Conservation (phyloP, 2,888 invertebrate species). For the Synanthedon andrenaeformis region DNA sequence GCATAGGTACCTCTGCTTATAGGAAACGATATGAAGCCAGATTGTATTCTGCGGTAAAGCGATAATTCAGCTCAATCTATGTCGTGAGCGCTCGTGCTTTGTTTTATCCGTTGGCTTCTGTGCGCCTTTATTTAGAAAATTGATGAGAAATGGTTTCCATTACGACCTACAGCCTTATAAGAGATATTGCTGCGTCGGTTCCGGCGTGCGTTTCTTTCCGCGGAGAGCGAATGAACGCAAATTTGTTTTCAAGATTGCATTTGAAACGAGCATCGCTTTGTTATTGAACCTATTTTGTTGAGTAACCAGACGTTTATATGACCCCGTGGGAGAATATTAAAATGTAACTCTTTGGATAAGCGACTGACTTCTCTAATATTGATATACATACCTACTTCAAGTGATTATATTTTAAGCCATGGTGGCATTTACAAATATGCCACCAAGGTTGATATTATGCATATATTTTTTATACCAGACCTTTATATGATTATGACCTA, state of each 20-base stretch:
- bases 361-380: no score
- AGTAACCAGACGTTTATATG: conserved; percentile 52
- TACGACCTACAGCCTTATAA: conserved; percentile 56
- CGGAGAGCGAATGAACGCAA: conserved; percentile 65
- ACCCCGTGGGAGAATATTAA: conserved; percentile 47
- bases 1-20: no score
- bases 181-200: conserved; percentile 50
- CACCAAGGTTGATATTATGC: no score
- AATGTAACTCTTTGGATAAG: no score
- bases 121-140: conserved; percentile 71
- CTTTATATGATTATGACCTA: no score
- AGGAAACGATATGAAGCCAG: conserved; percentile 23
- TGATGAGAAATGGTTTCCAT: conserved; percentile 71
- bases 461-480: conserved; percentile 51
- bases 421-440: no score
- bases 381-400: no score
- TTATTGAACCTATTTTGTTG: conserved; percentile 60
- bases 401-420: no score
- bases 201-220: conserved; percentile 44
- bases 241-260: conserved; percentile 69
- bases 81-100: conserved; percentile 67
- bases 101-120: conserved; percentile 68
- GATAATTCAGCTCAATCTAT: conserved; percentile 70
- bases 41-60: conserved; percentile 70
- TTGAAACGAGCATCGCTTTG: conserved; percentile 58